phyloP scores from a whole-genome alignment of 2,888 invertebrate genomes.

The Drosophila kanekoi region DNA sequence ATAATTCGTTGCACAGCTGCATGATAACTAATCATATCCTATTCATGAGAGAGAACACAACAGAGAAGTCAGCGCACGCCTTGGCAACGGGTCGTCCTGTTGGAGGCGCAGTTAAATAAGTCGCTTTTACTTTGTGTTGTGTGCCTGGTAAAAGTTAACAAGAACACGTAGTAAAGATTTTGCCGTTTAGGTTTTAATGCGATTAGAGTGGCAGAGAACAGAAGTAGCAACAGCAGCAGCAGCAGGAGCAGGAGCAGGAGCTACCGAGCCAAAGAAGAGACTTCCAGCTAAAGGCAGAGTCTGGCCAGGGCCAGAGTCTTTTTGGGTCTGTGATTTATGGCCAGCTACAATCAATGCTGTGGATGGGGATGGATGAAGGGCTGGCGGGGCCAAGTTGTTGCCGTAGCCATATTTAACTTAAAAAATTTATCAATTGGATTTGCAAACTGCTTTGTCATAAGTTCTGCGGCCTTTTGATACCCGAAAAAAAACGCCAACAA shows the following conservation, averaged over 20 bases:
- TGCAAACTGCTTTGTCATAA: slow-evolving; percentile 78
- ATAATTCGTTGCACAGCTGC: slow-evolving; percentile 1
- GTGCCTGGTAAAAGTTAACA: slow-evolving; percentile 67
- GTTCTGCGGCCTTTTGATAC: slow-evolving; percentile 62
- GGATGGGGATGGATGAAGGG: slow-evolving; percentile 1
- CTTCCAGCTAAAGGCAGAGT: slow-evolving; percentile 8
- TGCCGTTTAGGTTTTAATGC: slow-evolving; percentile 77
- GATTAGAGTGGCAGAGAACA: slow-evolving; percentile 66
- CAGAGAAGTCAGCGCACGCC: not conserved
- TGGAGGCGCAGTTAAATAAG: slow-evolving; percentile 21
- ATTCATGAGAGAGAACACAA: slow-evolving; percentile 19
- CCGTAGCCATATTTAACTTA: slow-evolving; percentile 65
- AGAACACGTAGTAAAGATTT: slow-evolving; percentile 77
- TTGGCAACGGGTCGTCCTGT: no score
- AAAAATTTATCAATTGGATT: slow-evolving; percentile 78
- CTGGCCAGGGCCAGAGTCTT: slow-evolving; percentile 3
- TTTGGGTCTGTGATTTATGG: slow-evolving; percentile 65
- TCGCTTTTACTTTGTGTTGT: slow-evolving; percentile 18
- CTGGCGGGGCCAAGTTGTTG: slow-evolving; percentile 25
- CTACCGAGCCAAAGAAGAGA: slow-evolving; percentile 3
- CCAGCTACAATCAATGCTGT: slow-evolving; percentile 55
- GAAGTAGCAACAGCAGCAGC: slow-evolving; percentile 23
- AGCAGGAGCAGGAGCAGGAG: slow-evolving; percentile 31
- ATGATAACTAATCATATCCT: slow-evolving; percentile 27
- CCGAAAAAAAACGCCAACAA: slow-evolving; percentile 18